Percentiles rank a stretch among this genome's conserved stretches.
Conservation (phyloP, 2,113 vertebrate genomes). For the Pimephales promelas region DNA sequence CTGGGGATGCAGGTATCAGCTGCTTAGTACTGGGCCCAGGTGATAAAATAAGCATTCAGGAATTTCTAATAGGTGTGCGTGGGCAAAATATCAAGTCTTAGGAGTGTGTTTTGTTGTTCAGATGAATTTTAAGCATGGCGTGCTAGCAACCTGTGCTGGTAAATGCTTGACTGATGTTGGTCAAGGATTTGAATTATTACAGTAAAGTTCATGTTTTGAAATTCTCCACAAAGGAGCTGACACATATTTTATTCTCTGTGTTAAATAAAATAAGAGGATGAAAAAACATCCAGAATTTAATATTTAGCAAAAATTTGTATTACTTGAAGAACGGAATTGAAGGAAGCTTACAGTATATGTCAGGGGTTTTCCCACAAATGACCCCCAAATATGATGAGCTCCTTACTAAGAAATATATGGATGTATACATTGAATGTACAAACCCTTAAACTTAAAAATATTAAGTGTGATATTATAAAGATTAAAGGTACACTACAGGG, state of each 20-base stretch:
- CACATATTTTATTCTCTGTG: background rate
- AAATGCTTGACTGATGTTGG: background rate
- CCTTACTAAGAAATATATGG: background rate
- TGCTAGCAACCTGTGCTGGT: background rate
- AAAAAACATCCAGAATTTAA: background rate
- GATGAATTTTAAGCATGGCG: slow-evolving; percentile 20
- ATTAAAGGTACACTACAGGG: background rate
- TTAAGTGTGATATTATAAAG: background rate
- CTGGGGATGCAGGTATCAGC: slow-evolving; percentile 16
- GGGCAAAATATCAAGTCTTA: slow-evolving; percentile 34
- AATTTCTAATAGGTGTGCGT: slow-evolving; percentile 4
- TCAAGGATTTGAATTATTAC: background rate
- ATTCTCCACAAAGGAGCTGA: background rate
- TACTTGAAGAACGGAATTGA: no score
- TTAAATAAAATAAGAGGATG: background rate
- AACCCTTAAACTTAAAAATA: slow-evolving; percentile 1
- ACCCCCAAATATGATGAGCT: background rate
- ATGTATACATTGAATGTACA: background rate
- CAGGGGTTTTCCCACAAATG: background rate
- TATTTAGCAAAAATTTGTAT: background rate
- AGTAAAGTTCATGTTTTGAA: background rate
- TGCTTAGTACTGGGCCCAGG: slow-evolving; percentile 21
- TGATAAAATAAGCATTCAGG: slow-evolving; percentile 43
- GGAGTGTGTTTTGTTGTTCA: slow-evolving; percentile 1
- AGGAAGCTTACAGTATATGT: background rate